A percentile compares a stretch with the other conserved stretches of the same genome.
Conservation (phyloP, 2,113 vertebrate species). For the Zeus faber region DNA sequence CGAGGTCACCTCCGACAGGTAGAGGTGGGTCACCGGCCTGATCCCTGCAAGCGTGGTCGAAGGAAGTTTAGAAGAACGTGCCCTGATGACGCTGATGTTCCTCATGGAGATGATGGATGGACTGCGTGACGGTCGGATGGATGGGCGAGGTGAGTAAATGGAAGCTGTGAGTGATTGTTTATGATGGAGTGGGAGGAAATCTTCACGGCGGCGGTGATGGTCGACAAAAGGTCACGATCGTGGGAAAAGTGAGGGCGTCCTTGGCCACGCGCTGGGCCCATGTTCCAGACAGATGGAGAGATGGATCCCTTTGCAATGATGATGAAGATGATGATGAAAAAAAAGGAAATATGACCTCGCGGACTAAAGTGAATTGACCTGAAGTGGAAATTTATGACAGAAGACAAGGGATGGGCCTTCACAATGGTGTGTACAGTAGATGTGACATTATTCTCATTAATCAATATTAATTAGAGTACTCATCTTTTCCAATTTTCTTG, state of each 20-base stretch:
- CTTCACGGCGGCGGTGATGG: slow-evolving; percentile 22
- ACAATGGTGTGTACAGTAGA: background rate
- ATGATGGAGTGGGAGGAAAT: slow-evolving; percentile 37
- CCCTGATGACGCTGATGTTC: background rate
- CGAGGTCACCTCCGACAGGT: slow-evolving; percentile 91
- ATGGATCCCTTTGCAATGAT: no score
- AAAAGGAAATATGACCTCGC: no score
- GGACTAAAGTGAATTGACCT: no score
- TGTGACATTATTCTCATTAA: no score
- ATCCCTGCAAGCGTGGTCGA: no score
- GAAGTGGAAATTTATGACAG: background rate
- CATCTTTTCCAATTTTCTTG: no score
- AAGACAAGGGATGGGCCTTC: slow-evolving; percentile 3
- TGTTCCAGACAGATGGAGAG: no score
- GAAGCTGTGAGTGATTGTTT: no score
- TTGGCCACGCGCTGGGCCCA: no score
- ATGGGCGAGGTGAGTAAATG: background rate
- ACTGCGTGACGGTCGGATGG: slow-evolving; percentile 4
- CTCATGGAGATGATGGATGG: slow-evolving; percentile 33
- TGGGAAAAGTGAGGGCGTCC: no score
- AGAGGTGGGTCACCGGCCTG: slow-evolving; percentile 90
- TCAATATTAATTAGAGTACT: no score
- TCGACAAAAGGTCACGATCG: background rate
- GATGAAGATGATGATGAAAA: no score
- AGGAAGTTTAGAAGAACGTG: background rate